Evolutionary conservation across 2,113 vertebrate genomes (phyloP).

Genomic region (Strix aluco): DNA sequence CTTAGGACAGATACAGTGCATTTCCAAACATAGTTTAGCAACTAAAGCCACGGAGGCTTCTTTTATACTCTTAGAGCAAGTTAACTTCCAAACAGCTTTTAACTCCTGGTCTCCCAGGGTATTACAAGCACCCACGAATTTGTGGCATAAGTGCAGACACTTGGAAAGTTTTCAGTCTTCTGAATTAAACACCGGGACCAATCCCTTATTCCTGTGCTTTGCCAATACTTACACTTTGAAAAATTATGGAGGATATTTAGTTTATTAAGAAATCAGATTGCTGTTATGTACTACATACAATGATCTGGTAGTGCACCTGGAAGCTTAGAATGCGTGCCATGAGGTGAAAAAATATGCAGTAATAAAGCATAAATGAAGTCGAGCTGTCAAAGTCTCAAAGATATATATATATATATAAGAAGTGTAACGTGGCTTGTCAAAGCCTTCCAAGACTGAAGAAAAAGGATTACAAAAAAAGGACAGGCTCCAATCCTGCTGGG

Average conservation of each 20-base stretch:
- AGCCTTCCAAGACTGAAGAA: background rate
- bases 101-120: constrained; percentile 65
- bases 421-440: background rate
- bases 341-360: background rate
- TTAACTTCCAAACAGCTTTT: constrained; percentile 61
- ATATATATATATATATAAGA: background rate
- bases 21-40: constrained; percentile 50
- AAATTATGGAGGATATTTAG: background rate
- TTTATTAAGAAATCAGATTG: background rate
- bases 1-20: constrained; percentile 41
- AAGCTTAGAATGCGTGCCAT: background rate
- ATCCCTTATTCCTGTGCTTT: background rate
- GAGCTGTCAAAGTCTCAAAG: background rate
- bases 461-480: background rate
- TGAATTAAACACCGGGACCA: background rate
- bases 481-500: background rate
- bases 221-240: background rate
- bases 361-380: background rate
- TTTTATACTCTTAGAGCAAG: constrained; percentile 46
- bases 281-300: background rate
- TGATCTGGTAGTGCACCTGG: background rate
- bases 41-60: constrained; percentile 54
- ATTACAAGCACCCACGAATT: background rate
- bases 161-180: background rate
- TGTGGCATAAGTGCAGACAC: background rate